Evolutionary conservation across 2,113 vertebrate genomes (phyloP).

Genomic region (Pachycephala philippinensis): DNA sequence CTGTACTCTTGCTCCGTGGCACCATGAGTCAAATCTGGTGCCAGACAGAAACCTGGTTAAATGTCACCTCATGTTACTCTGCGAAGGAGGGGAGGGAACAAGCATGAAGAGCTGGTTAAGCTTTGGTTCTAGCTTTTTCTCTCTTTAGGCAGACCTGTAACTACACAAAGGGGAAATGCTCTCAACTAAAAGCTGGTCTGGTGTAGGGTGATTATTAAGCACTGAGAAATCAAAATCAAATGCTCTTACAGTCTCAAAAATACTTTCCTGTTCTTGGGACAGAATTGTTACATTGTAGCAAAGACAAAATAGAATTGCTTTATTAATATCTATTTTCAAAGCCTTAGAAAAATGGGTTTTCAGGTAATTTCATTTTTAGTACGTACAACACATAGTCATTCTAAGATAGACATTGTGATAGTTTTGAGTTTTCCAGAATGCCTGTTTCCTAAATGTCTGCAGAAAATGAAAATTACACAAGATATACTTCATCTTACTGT

Average conservation of each 20-base stretch:
- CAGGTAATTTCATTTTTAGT: not conserved
- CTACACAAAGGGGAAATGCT: not conserved
- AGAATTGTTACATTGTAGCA: not conserved
- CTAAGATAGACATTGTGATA: not conserved
- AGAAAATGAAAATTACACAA: not conserved
- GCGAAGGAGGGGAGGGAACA: not conserved
- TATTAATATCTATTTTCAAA: not conserved
- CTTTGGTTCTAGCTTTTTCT: not conserved
- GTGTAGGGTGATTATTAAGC: not conserved
- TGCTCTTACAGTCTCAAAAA: not conserved
- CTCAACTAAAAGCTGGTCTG: not conserved
- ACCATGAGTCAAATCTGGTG: not conserved
- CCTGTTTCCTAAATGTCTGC: not conserved
- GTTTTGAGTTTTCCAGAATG: not conserved
- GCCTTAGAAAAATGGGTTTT: not conserved
- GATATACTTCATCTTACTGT: not conserved
- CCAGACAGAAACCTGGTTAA: not conserved
- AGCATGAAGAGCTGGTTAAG: not conserved
- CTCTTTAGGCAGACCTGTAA: not conserved
- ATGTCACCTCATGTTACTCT: not conserved
- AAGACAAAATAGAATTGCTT: not conserved
- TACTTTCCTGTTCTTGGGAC: not conserved
- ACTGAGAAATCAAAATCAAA: not conserved
- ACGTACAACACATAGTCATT: not conserved
- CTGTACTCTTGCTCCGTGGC: not conserved